A percentile compares a stretch with the other conserved stretches of the same genome.
phyloP scores from a whole-genome alignment of 2,113 vertebrate species.

The Prochilodus magdalenae region DNA sequence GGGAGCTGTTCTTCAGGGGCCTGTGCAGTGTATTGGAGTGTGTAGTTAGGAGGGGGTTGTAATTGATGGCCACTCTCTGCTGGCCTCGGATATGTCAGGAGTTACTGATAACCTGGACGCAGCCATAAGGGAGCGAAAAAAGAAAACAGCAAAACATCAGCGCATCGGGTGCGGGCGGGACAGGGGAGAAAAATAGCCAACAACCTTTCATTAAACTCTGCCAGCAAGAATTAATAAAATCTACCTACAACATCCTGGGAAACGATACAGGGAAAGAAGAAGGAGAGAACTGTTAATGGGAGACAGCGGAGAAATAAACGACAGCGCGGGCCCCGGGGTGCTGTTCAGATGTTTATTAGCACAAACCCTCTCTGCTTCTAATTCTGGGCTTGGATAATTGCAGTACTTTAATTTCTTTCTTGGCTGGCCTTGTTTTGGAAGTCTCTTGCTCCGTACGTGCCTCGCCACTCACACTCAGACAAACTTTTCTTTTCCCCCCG shows the following conservation, averaged over 20 bases:
- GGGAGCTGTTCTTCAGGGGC: conserved; percentile 29
- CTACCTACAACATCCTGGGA: conserved; percentile 63
- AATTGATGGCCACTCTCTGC: conserved; percentile 51
- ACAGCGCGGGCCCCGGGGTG: conserved; percentile 53
- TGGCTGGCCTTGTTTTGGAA: conserved; percentile 53
- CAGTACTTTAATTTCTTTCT: conserved; percentile 58
- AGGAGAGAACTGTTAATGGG: conserved; percentile 51
- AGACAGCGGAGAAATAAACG: conserved; percentile 61
- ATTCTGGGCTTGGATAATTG: conserved; percentile 59
- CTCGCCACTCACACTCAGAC: conserved; percentile 13
- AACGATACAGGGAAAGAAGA: conserved; percentile 29
- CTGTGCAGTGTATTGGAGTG: background rate
- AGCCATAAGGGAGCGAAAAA: conserved; percentile 49
- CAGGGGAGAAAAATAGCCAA: conserved; percentile 16
- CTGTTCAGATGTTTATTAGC: conserved; percentile 67
- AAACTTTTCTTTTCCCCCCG: background rate
- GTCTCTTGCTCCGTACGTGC: conserved; percentile 47
- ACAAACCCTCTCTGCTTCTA: conserved; percentile 61
- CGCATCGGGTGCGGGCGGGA: conserved; percentile 21
- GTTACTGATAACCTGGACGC: conserved; percentile 53
- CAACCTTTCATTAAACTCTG: conserved; percentile 62
- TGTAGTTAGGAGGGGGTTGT: background rate
- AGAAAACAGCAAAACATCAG: conserved; percentile 49
- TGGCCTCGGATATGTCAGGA: conserved; percentile 46
- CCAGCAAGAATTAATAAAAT: conserved; percentile 65